Base-by-base conservation (phyloP, 2,888 invertebrate species). In the Apocheima hispidaria region DNA sequence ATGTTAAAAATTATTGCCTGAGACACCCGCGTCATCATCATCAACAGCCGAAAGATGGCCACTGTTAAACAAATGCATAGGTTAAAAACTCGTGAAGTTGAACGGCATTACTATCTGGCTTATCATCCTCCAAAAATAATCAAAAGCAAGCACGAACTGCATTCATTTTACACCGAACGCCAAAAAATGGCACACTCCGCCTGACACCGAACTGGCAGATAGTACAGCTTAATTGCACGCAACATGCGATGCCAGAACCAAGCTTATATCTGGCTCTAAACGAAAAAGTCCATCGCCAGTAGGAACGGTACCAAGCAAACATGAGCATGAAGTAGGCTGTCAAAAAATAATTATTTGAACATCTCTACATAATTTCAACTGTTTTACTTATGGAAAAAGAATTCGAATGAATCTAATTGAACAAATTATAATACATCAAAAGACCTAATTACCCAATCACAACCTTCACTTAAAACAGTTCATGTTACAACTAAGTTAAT, bases 221-320 rank as follows among this genome's bases (percentile, higher is more conserved):
- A 73, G 75, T 65, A 72, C 30, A 68, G 71, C 71, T 76, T 86
- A 84, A 86, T 86, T 85, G 83, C 86, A 79, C 74, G 79, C 76
- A 70, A 71, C 70, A 70, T 68, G 75, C 72, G 82, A 83, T 81
- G 82, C 78, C 73, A 75, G 74, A 65, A 46, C 46, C 28, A 20
- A 18, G 72, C 74, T 63, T 65, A 16, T 33, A 49, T n/a, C 23
- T 36, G 12, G 5, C 41, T 26, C 36, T n/a, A 9, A 23, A 35
- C 30, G 50, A 49, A 63, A 36, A 36, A 44, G 53, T 53, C 43
- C 12, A 23, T 59, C 40, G 12, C 5, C 36, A 23, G 7, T 41
- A 14, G 20, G n/a, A 46, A 6, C 9, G 48, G 2, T 46, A 9
- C 36, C n/a, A n/a, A n/a, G n/a, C n/a, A n/a, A n/a, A n/a, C n/a